Evolutionary conservation across 2,888 invertebrate genomes (phyloP).

Genomic region (Eretmocerus hayati): DNA sequence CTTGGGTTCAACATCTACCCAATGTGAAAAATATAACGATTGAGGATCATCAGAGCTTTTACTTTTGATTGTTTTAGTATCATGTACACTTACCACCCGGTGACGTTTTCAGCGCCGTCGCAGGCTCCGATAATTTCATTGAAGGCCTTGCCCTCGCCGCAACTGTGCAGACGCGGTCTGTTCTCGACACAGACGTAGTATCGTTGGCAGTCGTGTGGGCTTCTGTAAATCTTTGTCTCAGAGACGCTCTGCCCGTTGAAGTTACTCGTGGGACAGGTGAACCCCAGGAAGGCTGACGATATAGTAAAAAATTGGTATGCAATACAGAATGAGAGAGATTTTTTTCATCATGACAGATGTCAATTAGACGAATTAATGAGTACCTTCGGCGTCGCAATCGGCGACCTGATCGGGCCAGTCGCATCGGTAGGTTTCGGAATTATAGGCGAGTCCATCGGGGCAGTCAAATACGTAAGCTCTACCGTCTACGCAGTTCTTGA

Average conservation of each 20-base stretch:
- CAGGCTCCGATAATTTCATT: conserved; percentile 67
- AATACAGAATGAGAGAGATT: too few species aligned
- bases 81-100: conserved; percentile 55
- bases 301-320: too few species aligned
- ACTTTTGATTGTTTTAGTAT: too few species aligned
- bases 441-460: conserved; percentile 78
- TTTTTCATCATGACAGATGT: not conserved
- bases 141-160: conserved; percentile 71
- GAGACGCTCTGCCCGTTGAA: conserved; percentile 44
- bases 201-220: conserved; percentile 63
- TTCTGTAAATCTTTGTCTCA: conserved; percentile 52
- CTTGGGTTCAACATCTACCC: not conserved
- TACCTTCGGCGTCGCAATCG: conserved; percentile 75
- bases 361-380: not conserved
- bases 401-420: conserved; percentile 83
- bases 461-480: conserved; percentile 66
- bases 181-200: conserved; percentile 73
- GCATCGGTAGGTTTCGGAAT: conserved; percentile 65
- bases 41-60: too few species aligned
- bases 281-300: conserved; percentile 70
- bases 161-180: conserved; percentile 67
- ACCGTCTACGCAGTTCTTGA: conserved; percentile 78
- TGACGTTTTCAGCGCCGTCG: conserved; percentile 71
- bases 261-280: conserved; percentile 65
- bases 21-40: not conserved